Evolutionary conservation across 2,113 vertebrate genomes (phyloP).

Genomic region (Psilopsiagon aymara): DNA sequence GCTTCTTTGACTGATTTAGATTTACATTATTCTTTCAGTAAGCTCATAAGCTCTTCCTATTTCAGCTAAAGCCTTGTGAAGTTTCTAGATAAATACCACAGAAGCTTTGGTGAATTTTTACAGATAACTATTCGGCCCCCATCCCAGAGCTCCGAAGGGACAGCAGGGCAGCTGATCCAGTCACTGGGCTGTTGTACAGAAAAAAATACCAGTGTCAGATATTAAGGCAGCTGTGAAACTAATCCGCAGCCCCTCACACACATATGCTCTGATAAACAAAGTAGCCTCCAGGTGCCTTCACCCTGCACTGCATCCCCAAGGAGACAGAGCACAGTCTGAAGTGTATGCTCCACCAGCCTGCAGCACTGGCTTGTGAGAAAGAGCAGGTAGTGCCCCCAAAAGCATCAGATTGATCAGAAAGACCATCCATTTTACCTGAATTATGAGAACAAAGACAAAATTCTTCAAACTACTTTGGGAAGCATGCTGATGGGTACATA

Average conservation of each 20-base stretch:
- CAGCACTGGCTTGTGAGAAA: not conserved
- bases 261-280: not conserved
- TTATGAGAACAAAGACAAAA: not conserved
- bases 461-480: not conserved
- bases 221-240: not conserved
- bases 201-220: not conserved
- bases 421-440: not conserved
- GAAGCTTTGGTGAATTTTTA: not conserved
- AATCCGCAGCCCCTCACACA: not conserved
- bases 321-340: not conserved
- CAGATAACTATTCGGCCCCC: not conserved
- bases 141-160: not conserved
- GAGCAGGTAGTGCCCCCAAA: not conserved
- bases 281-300: not conserved
- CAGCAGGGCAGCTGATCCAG: not conserved
- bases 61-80: conserved; percentile 14
- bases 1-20: conserved; percentile 41
- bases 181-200: not conserved
- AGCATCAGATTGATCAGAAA: not conserved
- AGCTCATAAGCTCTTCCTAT: conserved; percentile 7
- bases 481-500: not conserved
- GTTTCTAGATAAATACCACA: not conserved
- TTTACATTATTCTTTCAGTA: conserved; percentile 5
- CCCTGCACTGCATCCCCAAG: not conserved
- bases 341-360: accelerated